Evolutionary conservation across 2,113 vertebrate genomes (phyloP).

Genomic region (Pipa parva): DNA sequence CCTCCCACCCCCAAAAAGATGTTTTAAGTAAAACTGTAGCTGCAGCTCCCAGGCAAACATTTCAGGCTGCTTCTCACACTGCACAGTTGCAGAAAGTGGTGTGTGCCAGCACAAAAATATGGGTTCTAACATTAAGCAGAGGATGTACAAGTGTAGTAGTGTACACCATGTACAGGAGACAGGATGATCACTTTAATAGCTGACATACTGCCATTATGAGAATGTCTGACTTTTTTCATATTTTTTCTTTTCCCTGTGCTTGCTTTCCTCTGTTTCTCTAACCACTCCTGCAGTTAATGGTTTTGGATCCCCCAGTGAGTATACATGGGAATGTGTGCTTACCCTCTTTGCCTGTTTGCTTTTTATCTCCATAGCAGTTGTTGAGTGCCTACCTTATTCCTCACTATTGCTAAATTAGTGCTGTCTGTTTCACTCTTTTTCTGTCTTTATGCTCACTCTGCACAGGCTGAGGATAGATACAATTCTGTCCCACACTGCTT

Average conservation of each 20-base stretch:
- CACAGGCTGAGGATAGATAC: slow-evolving; percentile 86
- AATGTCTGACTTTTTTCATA: neutral
- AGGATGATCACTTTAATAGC: too few species aligned
- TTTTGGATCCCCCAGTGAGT: slow-evolving; percentile 91
- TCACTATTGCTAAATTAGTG: neutral
- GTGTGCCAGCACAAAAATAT: too few species aligned
- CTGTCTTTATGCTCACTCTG: slow-evolving; percentile 20
- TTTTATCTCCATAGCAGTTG: neutral
- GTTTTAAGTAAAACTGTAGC: too few species aligned
- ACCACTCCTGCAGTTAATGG: slow-evolving; percentile 78
- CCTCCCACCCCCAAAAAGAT: too few species aligned
- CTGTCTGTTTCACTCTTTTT: slow-evolving; percentile 17
- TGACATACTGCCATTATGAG: too few species aligned
- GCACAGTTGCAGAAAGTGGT: too few species aligned
- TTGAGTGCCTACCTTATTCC: neutral
- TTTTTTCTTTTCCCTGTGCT: neutral
- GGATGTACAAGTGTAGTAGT: too few species aligned
- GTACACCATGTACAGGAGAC: too few species aligned
- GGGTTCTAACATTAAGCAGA: too few species aligned
- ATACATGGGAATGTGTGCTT: neutral
- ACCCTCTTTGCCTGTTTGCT: neutral
- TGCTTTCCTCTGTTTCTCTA: neutral
- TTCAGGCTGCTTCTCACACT: too few species aligned
- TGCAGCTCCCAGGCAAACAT: too few species aligned
- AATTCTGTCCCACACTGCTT: slow-evolving; percentile 86